These are phyloP conservation scores for Glomeris marginata DNA, from an alignment of 2,888 invertebrate genomes.

Conservation along the genomic window DNA sequence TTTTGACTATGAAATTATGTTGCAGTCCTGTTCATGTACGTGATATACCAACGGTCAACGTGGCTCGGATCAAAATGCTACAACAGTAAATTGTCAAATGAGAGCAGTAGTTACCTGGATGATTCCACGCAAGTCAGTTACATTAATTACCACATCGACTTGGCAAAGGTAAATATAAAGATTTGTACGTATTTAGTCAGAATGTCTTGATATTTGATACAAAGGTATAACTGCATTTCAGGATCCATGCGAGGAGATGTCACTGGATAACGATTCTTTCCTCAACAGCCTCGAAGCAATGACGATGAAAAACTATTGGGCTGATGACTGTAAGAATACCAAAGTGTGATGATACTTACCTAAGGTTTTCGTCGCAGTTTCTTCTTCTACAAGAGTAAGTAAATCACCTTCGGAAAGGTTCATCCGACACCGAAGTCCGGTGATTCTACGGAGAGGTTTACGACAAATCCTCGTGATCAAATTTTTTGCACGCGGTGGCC, in stretches of 20 bases:
- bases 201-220: no score
- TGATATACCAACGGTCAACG: neutral
- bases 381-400: no score
- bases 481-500: no score
- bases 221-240: conserved; percentile 33
- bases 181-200: no score
- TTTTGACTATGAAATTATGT: neutral
- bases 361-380: no score
- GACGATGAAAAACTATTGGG: conserved; percentile 91
- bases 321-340: conserved; percentile 46
- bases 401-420: no score
- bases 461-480: no score
- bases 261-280: conserved; percentile 84
- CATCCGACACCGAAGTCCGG: no score
- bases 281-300: conserved; percentile 82
- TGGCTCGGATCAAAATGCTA: conserved; percentile 1
- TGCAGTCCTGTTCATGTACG: neutral
- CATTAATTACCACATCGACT: conserved; percentile 20
- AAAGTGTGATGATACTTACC: conserved; percentile 10
- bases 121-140: conserved; percentile 20
- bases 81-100: conserved; percentile 17
- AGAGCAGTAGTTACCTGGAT: conserved; percentile 19
- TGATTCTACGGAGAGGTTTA: no score
- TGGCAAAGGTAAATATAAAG: conserved; percentile 18
- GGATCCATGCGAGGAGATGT: conserved; percentile 90